These are phyloP conservation scores for Cryptocephalus primarius DNA, from an alignment of 2,888 invertebrate genomes.

Conservation along the genomic window DNA sequence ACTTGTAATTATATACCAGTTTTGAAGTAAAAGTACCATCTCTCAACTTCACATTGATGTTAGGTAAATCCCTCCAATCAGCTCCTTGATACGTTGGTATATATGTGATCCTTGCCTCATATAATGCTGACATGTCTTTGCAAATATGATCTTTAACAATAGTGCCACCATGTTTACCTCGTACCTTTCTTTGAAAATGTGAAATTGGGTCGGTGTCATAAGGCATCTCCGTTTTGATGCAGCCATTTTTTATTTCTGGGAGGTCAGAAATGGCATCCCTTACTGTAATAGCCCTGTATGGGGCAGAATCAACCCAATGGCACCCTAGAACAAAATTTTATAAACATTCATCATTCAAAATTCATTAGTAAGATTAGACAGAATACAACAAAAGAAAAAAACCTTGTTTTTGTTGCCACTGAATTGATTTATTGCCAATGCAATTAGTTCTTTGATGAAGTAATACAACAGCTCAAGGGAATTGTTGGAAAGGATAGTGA, in stretches of 20 bases:
- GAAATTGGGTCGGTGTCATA: constrained; percentile 61
- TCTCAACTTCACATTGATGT: constrained; percentile 54
- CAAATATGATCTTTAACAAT: constrained; percentile 63
- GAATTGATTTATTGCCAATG: no score
- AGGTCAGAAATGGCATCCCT: constrained; percentile 77
- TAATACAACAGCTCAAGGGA: no score
- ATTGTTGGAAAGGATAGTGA: background rate
- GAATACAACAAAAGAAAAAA: no score
- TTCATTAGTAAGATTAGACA: no score
- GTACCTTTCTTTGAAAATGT: constrained; percentile 63
- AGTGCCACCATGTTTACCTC: constrained; percentile 33
- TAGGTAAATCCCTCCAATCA: constrained; percentile 82
- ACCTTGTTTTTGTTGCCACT: no score
- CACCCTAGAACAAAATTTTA: constrained; percentile 30
- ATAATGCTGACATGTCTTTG: constrained; percentile 72
- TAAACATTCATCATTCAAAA: background rate
- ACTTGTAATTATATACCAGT: constrained; percentile 44
- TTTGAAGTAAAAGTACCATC: constrained; percentile 58
- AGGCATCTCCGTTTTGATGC: constrained; percentile 53
- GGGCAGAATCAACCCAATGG: constrained; percentile 58
- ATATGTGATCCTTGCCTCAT: constrained; percentile 64
- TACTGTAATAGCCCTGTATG: constrained; percentile 63
- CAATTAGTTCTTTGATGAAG: no score
- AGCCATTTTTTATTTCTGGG: constrained; percentile 64
- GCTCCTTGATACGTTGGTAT: constrained; percentile 65